Conservation (phyloP, 2,113 vertebrate genomes). For the Pseudolaguvia tuberculata region DNA sequence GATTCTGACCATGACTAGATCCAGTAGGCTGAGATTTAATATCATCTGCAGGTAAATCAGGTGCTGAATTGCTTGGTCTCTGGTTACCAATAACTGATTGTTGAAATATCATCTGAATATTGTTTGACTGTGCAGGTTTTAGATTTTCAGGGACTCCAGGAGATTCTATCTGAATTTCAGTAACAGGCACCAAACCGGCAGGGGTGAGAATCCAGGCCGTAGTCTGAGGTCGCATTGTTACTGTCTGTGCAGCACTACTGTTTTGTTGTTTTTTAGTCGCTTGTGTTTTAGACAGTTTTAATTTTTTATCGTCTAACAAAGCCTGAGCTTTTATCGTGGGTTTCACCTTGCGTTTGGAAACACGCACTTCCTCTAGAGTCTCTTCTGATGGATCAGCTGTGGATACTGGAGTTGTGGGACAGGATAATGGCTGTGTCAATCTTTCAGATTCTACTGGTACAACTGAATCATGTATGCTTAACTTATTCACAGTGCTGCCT, state of each 20-base stretch:
- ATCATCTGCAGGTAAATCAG: background rate
- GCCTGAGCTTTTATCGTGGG: slow-evolving; percentile 47
- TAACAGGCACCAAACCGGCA: slow-evolving; percentile 57
- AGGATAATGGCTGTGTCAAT: background rate
- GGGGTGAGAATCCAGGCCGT: slow-evolving; percentile 69
- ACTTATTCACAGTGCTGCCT: background rate
- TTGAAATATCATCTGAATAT: slow-evolving; percentile 24
- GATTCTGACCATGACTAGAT: background rate
- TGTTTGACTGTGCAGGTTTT: background rate
- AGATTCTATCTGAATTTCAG: slow-evolving; percentile 16
- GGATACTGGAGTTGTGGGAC: background rate
- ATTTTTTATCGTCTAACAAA: slow-evolving; percentile 25
- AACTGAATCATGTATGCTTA: slow-evolving; percentile 1
- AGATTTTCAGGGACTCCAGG: slow-evolving; percentile 6
- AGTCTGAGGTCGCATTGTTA: slow-evolving; percentile 27
- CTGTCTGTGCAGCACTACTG: background rate
- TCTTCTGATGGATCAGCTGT: slow-evolving; percentile 6
- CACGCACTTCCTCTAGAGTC: background rate
- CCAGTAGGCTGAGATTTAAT: background rate
- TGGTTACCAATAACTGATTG: slow-evolving; percentile 6
- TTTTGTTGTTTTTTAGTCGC: background rate
- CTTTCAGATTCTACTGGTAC: background rate
- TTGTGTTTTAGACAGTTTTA: slow-evolving; percentile 35
- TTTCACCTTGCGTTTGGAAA: slow-evolving; percentile 47
- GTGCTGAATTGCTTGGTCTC: background rate